Evolutionary conservation across 2,797 vertebrate species (phyloP).

Genomic region (Acrocephalus scirpaceus): DNA sequence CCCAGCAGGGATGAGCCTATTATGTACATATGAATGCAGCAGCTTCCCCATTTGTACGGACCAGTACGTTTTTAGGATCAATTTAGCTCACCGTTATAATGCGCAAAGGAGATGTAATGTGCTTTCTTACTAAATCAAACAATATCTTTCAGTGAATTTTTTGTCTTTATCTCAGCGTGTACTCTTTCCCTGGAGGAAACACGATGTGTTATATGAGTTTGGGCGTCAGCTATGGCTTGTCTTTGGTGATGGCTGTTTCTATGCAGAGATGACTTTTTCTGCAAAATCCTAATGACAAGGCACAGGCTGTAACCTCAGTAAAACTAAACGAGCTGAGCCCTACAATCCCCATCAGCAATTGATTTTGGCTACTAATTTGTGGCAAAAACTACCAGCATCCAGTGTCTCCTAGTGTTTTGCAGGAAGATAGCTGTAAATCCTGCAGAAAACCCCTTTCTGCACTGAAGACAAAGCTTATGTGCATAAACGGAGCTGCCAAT

Average conservation of each 20-base stretch:
- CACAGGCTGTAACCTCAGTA: neutral
- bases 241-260: neutral
- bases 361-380: neutral
- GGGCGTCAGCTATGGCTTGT: neutral
- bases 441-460: neutral
- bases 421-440: neutral
- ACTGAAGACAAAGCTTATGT: conserved; percentile 10
- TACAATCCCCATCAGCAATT: neutral
- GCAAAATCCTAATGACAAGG: neutral
- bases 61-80: conserved; percentile 15
- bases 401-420: neutral
- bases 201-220: neutral
- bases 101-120: neutral
- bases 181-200: neutral
- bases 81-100: conserved; percentile 4
- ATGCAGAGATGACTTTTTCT: neutral
- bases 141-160: neutral
- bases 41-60: neutral
- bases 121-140: conserved; percentile 13
- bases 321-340: neutral
- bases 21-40: neutral
- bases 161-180: neutral
- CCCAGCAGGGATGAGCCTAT: conserved; percentile 37
- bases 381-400: neutral
- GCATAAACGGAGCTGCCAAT: neutral